These are phyloP conservation scores for Tonatia bakeri DNA, from an alignment of 2,113 vertebrate genomes.

Conservation along the genomic window DNA sequence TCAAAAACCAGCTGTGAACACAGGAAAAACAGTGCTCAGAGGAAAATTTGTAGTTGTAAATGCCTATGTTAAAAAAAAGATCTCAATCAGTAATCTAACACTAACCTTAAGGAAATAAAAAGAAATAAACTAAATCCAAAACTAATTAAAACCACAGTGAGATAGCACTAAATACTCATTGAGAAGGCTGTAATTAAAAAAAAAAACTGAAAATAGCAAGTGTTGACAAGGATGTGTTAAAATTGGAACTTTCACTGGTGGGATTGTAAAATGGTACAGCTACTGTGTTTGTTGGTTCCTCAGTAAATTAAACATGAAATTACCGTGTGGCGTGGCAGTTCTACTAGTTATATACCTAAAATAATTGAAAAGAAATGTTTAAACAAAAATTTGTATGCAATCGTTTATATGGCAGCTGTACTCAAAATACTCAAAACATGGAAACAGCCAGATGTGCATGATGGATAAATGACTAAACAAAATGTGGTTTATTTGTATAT, in stretches of 20 bases:
- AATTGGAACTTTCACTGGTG: background rate
- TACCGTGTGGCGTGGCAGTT: background rate
- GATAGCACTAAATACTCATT: background rate
- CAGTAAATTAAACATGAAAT: background rate
- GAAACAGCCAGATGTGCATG: background rate
- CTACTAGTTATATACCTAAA: background rate
- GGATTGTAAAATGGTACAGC: background rate
- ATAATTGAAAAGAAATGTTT: background rate
- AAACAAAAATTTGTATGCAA: background rate
- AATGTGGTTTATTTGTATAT: background rate
- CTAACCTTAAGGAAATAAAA: background rate
- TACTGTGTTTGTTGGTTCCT: background rate
- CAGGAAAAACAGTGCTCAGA: background rate
- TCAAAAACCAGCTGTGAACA: background rate
- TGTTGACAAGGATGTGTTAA: background rate
- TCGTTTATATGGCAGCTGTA: background rate
- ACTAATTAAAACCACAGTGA: background rate
- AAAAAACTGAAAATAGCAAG: background rate
- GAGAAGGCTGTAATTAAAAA: background rate
- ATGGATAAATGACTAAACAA: background rate
- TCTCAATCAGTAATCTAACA: background rate
- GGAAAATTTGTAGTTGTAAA: background rate
- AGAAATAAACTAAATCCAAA: background rate
- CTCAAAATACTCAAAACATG: background rate
- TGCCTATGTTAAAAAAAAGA: background rate